Evolutionary conservation across 2,113 vertebrate genomes (phyloP).

Genomic region (Manacus vitellinus): DNA sequence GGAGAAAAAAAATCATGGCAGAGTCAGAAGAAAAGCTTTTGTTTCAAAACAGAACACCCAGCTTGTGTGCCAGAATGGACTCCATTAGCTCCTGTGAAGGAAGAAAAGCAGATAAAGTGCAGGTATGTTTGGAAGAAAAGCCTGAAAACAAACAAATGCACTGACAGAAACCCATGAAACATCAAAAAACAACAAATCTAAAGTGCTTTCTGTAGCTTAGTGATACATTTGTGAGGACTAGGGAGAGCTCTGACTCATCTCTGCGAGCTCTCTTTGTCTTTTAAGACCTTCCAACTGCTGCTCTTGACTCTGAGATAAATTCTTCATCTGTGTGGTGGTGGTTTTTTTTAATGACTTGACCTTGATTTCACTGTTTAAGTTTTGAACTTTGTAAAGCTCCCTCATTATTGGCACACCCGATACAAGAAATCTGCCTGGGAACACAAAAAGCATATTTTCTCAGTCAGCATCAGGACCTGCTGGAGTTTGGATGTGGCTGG

Average conservation of each 20-base stretch:
- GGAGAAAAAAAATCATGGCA: background rate
- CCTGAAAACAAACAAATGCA: background rate
- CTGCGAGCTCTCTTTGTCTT: background rate
- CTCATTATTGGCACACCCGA: background rate
- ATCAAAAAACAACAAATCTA: background rate
- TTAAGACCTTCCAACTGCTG: background rate
- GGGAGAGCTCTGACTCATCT: background rate
- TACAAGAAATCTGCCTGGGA: background rate
- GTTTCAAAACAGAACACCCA: background rate
- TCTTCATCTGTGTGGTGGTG: background rate
- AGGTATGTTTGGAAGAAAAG: background rate
- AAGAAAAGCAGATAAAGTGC: background rate
- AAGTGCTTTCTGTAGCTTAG: background rate
- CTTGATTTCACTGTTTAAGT: background rate
- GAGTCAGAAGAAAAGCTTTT: background rate
- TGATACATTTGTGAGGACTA: background rate
- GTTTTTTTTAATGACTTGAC: background rate
- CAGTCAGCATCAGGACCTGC: background rate
- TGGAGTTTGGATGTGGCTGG: background rate
- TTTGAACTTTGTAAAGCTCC: background rate
- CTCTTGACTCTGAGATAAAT: background rate
- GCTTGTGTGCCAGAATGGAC: background rate
- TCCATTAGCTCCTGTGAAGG: background rate
- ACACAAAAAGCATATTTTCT: rapidly evolving
- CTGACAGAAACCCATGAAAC: background rate